Base-by-base conservation (phyloP, 1,140 invertebrate genomes). In the Hirudo medicinalis region DNA sequence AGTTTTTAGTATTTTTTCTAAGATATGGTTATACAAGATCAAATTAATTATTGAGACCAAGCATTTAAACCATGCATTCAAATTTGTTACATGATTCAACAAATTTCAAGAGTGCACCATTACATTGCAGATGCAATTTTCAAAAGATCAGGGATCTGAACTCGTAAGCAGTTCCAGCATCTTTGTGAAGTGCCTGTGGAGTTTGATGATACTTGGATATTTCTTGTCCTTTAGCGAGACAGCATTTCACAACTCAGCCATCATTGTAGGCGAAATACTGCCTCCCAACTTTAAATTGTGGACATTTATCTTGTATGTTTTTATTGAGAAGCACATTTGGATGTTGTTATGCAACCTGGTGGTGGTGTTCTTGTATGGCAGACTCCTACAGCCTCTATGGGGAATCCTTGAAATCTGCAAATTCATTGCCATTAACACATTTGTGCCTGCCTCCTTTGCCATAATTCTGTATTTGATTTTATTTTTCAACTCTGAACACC, bases 361-460 rank as follows among this genome's bases (percentile, higher is more conserved):
- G 53, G 93, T 92, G n/a, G 88, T 96, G 11, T 91, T 91, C 13
- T 82, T 97, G 27, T 95, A 92, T 84, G 92, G 92, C 25, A 97
- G 96, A 84, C 84, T 98, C 74, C 89, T 98, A 73, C 94, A 97
- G 81, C 94, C 94, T 8, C 81, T 98, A 76, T 98, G 94, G 94
- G 94, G 94, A 72, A 89, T 90, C 74, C 86, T 90, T 81, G 93
- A 97, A 81, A 94, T 97, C 90, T 87, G 95, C 80, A 88, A 89
- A 73, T 97, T 97, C 80, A 97, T 96, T 82, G 87, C 88, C 1
- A 83, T 97, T 66, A 90, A 92, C 72, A 97, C 95, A 80, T 84
- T 94, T 73, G 88, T 88, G 57, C 91, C 93, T 70, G 91, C 90
- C 32, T 84, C 92, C 68, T 78, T 91, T 54, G 89, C 89, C 63